Evolutionary conservation across 2,888 invertebrate genomes (phyloP), one percentile per base, ranked within the genome.

Genomic region (Quadroppia sp.): DNA sequence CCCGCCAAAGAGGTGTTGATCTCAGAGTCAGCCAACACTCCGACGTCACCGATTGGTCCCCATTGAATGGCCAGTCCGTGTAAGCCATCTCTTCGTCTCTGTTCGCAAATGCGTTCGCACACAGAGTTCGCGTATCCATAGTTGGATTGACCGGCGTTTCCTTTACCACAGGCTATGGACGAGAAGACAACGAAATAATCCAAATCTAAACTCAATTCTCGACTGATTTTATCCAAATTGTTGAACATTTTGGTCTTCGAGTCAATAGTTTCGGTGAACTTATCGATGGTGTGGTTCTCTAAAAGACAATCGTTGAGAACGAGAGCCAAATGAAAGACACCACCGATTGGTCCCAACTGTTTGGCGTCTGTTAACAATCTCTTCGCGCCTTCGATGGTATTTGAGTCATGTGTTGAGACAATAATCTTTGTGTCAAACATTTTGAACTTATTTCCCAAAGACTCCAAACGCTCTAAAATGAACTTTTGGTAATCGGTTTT

Each of bases 41-140:
- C 98, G 50, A 96, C 96, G 82, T 98, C 97, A 75, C 96, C 97
- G 80, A 99, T 92, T 76, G 97, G 97, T 78, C 98, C 98, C 98
- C 98, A 99, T 84, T 99, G 98, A 79, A 99, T 92, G 56, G 97
- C 94, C 71, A 90, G 82, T 71, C 84, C 97, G 30, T 95, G 94
- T 78, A 94, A 86, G 61, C 94, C 93, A 80, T 88, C 89, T 56
- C 86, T 86, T 83, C 89, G 90, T 74, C 95, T 88, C 76, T 86
- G 87, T 85, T 95, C 97, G 82, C 91, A 91, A 77, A 97, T 88
- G 77, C 98, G 88, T 84, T 98, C 98, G 96, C 98, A 97, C 61
- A 90, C 90, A 0, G 96, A 95, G 85, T 99, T 99, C 72, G 97
- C 95, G 79, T 92, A 78, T 72, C 97, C 98, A 82, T 99, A 99